Base-by-base conservation (phyloP, 2,113 vertebrate species). In the Onychostruthus taczanowskii region DNA sequence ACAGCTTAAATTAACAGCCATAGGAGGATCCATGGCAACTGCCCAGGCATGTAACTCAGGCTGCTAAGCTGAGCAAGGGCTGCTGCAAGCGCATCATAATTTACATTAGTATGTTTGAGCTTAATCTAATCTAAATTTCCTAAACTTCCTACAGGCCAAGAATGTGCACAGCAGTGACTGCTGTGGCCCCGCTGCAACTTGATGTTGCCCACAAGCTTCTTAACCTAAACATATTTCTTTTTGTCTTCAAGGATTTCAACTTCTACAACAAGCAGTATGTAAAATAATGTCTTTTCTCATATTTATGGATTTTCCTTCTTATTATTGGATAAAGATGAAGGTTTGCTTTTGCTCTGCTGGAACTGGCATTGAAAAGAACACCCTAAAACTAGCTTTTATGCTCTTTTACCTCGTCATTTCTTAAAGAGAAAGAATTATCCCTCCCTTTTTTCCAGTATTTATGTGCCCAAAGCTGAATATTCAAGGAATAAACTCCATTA, bases 21-120 rank as follows among this genome's bases (percentile, higher is more conserved):
- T 56, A 64, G 68, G 20, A 82, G 21, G 68, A 95, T 63, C 77
- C 84, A 91, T 23, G 30, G 84, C 77, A 96, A 81, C 61, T 67
- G 39, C 76, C 80, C 73, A 89, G 41, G 33, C 64, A 78, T 2
- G 11, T 47, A 84, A 47, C 1, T 5, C 22, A 81, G 64, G 55
- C 52, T 84, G 49, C 31, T 9, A 76, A 12, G 43, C 46, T 66
- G 73, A 50, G 58, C 84, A 44, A 86, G 55, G 49, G 41, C 79
- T 92, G 63, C 55, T 46, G 52, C 64, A 91, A 91, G 41, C 4
- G 9, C 81, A 87, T 44, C 80, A 77, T 35, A 39, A 63, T 55
- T 92, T 67, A 46, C 37, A 76, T 76, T 10, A 44, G 8, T 13
- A 39, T n/a, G 10, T 69, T 82, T 46, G 58, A 76, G 27, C 55